A percentile compares a stretch with the other conserved stretches of the same genome.
These are phyloP conservation scores for Oriolus oriolus DNA, from an alignment of 2,113 vertebrate species.

Conservation along the genomic window DNA sequence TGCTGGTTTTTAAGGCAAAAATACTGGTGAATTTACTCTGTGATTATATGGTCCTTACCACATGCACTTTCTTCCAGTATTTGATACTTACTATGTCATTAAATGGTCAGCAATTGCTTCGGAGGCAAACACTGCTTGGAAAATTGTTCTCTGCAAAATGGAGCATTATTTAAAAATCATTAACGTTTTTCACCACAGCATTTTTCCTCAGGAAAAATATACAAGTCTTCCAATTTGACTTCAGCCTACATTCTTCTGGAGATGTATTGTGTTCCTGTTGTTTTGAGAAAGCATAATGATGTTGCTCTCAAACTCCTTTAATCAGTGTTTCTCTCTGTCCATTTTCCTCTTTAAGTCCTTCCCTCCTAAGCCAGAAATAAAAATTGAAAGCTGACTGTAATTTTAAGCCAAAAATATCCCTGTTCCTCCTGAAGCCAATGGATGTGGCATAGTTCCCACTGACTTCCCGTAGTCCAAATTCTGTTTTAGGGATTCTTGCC, in stretches of 20 bases:
- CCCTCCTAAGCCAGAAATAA: neutral
- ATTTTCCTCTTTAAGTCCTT: neutral
- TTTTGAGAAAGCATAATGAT: neutral
- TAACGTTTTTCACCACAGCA: conserved; percentile 45
- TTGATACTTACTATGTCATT: conserved; percentile 67
- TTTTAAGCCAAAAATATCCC: neutral
- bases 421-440: neutral
- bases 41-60: conserved; percentile 71
- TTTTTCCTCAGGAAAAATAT: conserved; percentile 53
- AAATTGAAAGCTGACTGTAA: conserved; percentile 2
- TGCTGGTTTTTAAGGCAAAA: conserved; percentile 74
- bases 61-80: conserved; percentile 67
- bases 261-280: conserved; percentile 31
- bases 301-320: neutral
- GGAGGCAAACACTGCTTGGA: conserved; percentile 59
- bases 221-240: neutral
- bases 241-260: conserved; percentile 12
- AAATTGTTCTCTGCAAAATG: conserved; percentile 44
- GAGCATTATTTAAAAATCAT: conserved; percentile 65
- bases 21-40: conserved; percentile 71
- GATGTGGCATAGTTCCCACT: neutral
- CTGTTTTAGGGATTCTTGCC: neutral
- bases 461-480: neutral
- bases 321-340: neutral
- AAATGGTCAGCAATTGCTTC: conserved; percentile 60